Evolutionary conservation across 2,888 invertebrate species (phyloP).

Genomic region (Diaphora mendica): DNA sequence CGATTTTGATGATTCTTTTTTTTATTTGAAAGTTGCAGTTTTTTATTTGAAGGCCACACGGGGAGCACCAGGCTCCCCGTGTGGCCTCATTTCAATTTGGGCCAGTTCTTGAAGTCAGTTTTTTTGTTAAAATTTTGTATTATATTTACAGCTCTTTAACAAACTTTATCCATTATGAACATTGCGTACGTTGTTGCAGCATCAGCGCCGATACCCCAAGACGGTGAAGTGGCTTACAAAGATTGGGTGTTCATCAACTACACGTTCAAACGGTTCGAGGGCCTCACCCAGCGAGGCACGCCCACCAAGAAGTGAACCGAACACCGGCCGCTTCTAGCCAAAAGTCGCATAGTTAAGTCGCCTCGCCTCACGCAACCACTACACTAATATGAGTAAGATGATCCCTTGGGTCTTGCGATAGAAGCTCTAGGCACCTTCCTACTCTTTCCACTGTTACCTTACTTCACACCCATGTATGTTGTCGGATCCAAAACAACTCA

Average conservation of each 20-base stretch:
- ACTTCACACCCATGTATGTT: neutral
- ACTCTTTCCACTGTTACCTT: neutral
- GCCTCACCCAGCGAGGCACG: conserved; percentile 95
- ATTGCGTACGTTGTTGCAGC: conserved; percentile 84
- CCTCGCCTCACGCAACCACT: conserved; percentile 25
- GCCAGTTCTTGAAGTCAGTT: too few relatives aligned
- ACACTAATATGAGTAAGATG: conserved; percentile 21
- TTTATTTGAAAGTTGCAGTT: too few relatives aligned
- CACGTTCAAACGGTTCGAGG: conserved; percentile 99
- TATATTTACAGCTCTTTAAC: neutral
- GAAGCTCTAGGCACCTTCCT: conserved; percentile 28
- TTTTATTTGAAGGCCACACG: too few relatives aligned
- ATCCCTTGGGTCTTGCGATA: conserved; percentile 18
- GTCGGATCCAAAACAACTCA: conserved; percentile 5
- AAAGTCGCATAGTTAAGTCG: conserved; percentile 19
- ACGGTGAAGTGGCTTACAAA: conserved; percentile 96
- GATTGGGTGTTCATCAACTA: conserved; percentile 99
- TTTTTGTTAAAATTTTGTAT: too few relatives aligned
- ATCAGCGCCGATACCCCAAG: conserved; percentile 94
- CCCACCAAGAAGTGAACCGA: conserved; percentile 91
- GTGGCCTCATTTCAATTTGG: too few relatives aligned
- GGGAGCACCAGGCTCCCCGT: too few relatives aligned
- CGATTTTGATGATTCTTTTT: too few relatives aligned
- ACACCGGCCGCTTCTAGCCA: conserved; percentile 39
- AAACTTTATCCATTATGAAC: conserved; percentile 41